A percentile compares a stretch with the other conserved stretches of the same genome.
These are phyloP conservation scores for Podarcis muralis DNA, from an alignment of 2,113 vertebrate species.

Conservation along the genomic window DNA sequence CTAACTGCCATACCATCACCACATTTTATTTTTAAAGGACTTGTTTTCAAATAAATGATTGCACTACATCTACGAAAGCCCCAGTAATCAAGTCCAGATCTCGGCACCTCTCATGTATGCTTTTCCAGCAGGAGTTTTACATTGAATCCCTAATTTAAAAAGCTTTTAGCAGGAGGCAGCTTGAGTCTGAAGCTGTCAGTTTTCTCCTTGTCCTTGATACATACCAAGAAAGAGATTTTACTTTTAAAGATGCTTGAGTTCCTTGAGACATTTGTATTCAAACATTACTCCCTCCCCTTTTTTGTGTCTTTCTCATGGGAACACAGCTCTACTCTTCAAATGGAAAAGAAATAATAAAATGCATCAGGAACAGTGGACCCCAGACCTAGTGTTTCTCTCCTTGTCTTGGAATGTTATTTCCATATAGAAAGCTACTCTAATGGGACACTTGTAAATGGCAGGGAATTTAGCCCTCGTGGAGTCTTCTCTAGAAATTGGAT, in stretches of 20 bases:
- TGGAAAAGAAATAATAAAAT: constrained; percentile 80
- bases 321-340: constrained; percentile 70
- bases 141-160: constrained; percentile 72
- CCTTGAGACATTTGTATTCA: constrained; percentile 77
- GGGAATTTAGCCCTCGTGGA: constrained; percentile 75
- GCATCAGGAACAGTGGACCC: constrained; percentile 72
- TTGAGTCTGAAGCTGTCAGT: constrained; percentile 62
- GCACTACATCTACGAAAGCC: constrained; percentile 43
- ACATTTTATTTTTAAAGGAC: constrained; percentile 14
- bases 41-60: constrained; percentile 60
- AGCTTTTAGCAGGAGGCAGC: constrained; percentile 64
- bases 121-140: constrained; percentile 54
- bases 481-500: constrained; percentile 84
- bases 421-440: constrained; percentile 80
- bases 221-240: constrained; percentile 57
- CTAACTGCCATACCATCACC: background rate
- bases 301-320: constrained; percentile 70
- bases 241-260: constrained; percentile 72
- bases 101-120: constrained; percentile 58
- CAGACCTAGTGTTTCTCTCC: constrained; percentile 72
- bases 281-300: constrained; percentile 59
- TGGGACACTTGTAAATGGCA: constrained; percentile 79
- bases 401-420: constrained; percentile 80
- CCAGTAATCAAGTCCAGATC: constrained; percentile 56
- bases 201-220: constrained; percentile 62